Base-by-base conservation (phyloP, 2,113 vertebrate species). In the Tenrec ecaudatus region DNA sequence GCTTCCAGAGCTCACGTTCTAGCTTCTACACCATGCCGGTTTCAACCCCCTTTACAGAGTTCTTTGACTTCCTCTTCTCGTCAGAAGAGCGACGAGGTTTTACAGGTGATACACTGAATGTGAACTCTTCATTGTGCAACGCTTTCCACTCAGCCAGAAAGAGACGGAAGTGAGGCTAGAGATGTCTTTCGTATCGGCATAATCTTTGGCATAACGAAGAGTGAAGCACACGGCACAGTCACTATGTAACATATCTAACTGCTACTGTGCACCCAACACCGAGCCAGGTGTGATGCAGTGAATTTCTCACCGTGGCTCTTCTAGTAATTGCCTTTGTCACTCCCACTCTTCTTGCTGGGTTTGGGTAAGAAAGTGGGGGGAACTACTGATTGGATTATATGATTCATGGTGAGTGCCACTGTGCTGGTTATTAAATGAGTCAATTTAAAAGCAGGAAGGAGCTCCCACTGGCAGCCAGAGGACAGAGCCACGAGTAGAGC, bases 131-230 rank as follows among this genome's bases (percentile, higher is more conserved):
- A 27, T 36, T 73, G 66, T 66, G 23, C 85, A 68, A 0, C 66
- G 60, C 33, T 57, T 82, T 31, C n/a, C 7, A 27, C 14, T 43
- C 0, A 14, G 1, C 58, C 12, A 38, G 47, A 33, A 82, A 94
- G 47, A 64, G 79, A 11, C 23, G 6, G 69, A 73, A 84, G 88
- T 40, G 19, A 17, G 19, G 25, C 15, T 25, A 71, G n/a, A 22
- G 69, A 22, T 17, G 31, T 38, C n/a, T 36, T 43, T 78, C 19
- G 10, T 6, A 1, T 31, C 16, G 38, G n/a, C 40, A 38, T 2
- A 17, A 38, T 11, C 6, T 81, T 95, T 20, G 29, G 57, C 66
- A 83, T 93, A 27, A 82, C 66, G 87, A 91, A 83, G 53, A 68
- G 71, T 29, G 57, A 66, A 81, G 36, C 16, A 2, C 33, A 0